phyloP scores from a whole-genome alignment of 2,113 vertebrate genomes.

The Himantopus leucocephalus region DNA sequence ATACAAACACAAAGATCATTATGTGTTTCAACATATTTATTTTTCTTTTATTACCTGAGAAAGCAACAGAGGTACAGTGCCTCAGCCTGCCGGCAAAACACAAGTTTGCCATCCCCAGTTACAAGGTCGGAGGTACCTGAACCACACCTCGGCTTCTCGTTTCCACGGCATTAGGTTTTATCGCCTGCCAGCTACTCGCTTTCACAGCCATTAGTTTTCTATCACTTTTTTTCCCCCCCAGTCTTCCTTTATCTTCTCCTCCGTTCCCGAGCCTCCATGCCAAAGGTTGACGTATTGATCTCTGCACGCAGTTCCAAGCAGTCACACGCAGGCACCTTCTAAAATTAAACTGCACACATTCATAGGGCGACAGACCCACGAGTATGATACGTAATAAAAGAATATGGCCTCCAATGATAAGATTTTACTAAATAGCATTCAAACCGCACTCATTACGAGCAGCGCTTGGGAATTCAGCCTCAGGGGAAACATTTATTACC shows the following conservation, averaged over 20 bases:
- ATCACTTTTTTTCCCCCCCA: not conserved
- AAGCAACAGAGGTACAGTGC: accelerated
- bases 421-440: not conserved
- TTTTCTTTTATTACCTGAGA: accelerated
- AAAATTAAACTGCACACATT: not conserved
- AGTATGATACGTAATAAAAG: not conserved
- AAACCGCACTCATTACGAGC: not conserved
- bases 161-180: not conserved
- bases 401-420: not conserved
- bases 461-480: not conserved
- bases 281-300: not conserved
- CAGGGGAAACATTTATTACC: not conserved
- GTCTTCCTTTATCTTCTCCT: not conserved
- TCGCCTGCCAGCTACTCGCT: accelerated
- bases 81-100: not conserved
- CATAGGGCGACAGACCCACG: not conserved
- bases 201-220: not conserved
- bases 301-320: not conserved
- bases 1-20: accelerated
- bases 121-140: not conserved
- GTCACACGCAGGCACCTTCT: not conserved
- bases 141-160: not conserved
- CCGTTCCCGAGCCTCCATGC: not conserved
- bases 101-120: too few relatives aligned
- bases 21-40: accelerated